Evolutionary conservation across 2,888 invertebrate species (phyloP), one percentile per base, ranked within the genome.

Genomic region (Temnothorax rugatulus): DNA sequence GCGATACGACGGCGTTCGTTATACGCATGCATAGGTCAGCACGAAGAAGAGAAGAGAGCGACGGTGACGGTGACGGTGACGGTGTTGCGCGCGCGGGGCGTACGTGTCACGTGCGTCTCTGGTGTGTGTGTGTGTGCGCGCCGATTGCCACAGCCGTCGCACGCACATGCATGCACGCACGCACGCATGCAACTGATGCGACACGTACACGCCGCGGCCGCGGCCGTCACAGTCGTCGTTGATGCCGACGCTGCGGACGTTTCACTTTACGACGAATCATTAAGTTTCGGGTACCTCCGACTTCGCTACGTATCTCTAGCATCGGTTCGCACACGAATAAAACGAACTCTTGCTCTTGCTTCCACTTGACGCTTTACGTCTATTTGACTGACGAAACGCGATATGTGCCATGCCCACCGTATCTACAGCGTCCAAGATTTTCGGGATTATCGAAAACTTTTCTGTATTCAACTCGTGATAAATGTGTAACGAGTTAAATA

Each of bases 1-100:
- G 79, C 88, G 87, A 89, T 87, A 89, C 84, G 83, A 89, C 84
- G 83, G 63, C 68, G 74, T 73, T 76, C 83, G 76, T 84, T 82
- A 84, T 83, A 69, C 82, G 84, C 64, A 74, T 83, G 84, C 84
- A 69, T 79, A 86, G 77, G 82, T 83, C 84, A 83, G 66, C 74
- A 41, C 44, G 69, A 68, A n/a, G 76, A 84, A 79, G 64, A 86
- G 47, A 88, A 79, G 64, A 86, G 47, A 88, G 54, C 63, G 75
- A 61, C 63, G 81, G 64, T 66, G 63, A 25, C 1, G 25, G 25
- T 29, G 29, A 29, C 29, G 29, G 29, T 4, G 29, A 29, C 29
- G 81, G 61, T 66, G 63, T 41, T 75, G 75, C 84, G 59, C 63
- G 59, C 29, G 34, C 74, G 44, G 25, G 75, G 11, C 11, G 44